These are phyloP conservation scores for Dryocosmus kuriphilus DNA, from an alignment of 2,888 invertebrate genomes.

Conservation along the genomic window DNA sequence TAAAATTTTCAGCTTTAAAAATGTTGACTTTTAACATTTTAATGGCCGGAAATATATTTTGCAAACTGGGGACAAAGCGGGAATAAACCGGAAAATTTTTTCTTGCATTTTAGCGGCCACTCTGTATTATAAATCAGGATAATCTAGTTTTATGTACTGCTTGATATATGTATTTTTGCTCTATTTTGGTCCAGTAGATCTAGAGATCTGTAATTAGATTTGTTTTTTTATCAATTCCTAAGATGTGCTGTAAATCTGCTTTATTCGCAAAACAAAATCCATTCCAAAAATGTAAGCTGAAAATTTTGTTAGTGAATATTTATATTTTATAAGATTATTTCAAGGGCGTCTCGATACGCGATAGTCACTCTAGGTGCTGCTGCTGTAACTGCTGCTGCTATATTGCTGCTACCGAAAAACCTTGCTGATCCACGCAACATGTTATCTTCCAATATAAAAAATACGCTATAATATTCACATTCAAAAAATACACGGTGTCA, in stretches of 20 bases:
- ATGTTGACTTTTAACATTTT: too few relatives aligned
- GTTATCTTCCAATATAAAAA: conserved; percentile 13
- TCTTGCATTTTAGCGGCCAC: background rate
- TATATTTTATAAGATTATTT: conserved; percentile 19
- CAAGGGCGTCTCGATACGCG: conserved; percentile 59
- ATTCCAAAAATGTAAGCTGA: background rate
- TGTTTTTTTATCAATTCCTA: background rate
- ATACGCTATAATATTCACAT: conserved; percentile 14
- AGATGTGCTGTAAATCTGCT: background rate
- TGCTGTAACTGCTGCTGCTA: conserved; percentile 60
- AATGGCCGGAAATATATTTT: too few relatives aligned
- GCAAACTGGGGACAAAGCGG: too few relatives aligned
- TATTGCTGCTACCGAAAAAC: conserved; percentile 56
- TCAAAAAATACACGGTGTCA: background rate
- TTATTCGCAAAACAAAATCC: background rate
- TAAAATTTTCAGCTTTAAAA: too few relatives aligned
- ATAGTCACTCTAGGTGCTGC: conserved; percentile 63
- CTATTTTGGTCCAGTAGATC: background rate
- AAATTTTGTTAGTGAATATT: background rate
- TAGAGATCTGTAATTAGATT: background rate
- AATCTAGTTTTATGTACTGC: background rate
- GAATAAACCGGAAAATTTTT: background rate
- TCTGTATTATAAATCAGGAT: background rate
- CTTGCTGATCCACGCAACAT: conserved; percentile 47
- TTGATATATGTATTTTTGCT: background rate